A percentile compares a stretch with the other conserved stretches of the same genome.
These are phyloP conservation scores for Scarus forsteni DNA, from an alignment of 2,797 vertebrate species.

Conservation along the genomic window DNA sequence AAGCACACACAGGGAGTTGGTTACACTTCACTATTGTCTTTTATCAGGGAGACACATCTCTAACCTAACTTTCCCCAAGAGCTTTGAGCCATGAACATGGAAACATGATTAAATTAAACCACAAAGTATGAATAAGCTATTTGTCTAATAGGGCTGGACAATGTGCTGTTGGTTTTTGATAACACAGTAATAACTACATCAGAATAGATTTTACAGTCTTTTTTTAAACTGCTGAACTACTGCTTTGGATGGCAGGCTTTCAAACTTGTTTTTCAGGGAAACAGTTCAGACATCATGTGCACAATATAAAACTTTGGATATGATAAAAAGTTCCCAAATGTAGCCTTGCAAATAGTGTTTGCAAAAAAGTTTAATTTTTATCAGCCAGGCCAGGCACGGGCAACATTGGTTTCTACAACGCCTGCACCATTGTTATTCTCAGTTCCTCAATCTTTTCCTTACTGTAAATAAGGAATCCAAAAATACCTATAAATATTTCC, in stretches of 20 bases:
- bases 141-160: slow-evolving; percentile 16
- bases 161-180: slow-evolving; percentile 18
- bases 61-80: slow-evolving; percentile 24
- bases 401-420: no score
- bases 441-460: no score
- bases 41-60: slow-evolving; percentile 51
- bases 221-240: slow-evolving; percentile 5
- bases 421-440: no score
- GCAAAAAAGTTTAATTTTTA: no score
- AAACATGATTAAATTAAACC: slow-evolving; percentile 49
- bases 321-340: no score
- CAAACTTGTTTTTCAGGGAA: neutral
- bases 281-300: neutral
- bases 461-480: no score
- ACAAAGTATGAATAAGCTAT: slow-evolving; percentile 38
- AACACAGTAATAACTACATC: slow-evolving; percentile 12
- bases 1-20: slow-evolving; percentile 24
- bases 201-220: neutral
- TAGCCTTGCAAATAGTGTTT: no score
- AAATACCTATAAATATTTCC: no score
- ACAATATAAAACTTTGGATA: neutral
- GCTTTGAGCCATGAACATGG: slow-evolving; percentile 26
- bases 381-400: no score
- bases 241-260: neutral
- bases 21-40: slow-evolving; percentile 32